These are phyloP conservation scores for Hipposideros armiger DNA, from an alignment of 2,113 vertebrate species.

Conservation along the genomic window DNA sequence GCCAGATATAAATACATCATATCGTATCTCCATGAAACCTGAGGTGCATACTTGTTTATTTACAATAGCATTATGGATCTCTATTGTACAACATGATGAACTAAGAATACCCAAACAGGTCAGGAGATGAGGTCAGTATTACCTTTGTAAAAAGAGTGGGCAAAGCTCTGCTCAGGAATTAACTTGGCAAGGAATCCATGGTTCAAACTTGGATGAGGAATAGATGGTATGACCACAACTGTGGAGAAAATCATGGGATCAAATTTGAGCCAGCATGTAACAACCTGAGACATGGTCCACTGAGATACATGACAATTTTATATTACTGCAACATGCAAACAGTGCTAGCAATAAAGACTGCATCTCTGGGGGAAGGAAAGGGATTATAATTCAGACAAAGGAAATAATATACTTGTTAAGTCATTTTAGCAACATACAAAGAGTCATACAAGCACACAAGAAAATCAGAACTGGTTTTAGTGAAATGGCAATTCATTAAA, in stretches of 20 bases:
- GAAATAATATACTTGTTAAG: constrained; percentile 70
- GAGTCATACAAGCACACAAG: constrained; percentile 65
- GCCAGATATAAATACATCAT: constrained; percentile 65
- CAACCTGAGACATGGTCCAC: constrained; percentile 82
- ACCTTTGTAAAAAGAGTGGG: constrained; percentile 92
- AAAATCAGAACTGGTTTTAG: constrained; percentile 62
- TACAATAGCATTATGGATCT: constrained; percentile 80
- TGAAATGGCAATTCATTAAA: constrained; percentile 61
- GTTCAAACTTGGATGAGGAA: constrained; percentile 91
- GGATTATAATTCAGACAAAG: constrained; percentile 79
- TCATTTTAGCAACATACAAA: constrained; percentile 79
- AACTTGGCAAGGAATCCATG: constrained; percentile 93
- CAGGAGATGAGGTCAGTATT: constrained; percentile 87
- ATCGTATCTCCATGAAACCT: constrained; percentile 84
- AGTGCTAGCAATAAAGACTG: constrained; percentile 69
- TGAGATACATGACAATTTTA: constrained; percentile 82
- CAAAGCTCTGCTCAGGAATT: constrained; percentile 92
- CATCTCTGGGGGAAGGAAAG: constrained; percentile 68
- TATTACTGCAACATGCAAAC: constrained; percentile 84
- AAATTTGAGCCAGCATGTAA: constrained; percentile 87
- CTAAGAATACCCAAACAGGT: constrained; percentile 85
- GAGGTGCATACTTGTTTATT: constrained; percentile 81
- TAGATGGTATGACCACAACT: constrained; percentile 92
- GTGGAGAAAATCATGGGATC: constrained; percentile 90
- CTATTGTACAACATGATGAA: constrained; percentile 83